A percentile compares a stretch with the other conserved stretches of the same genome.
phyloP scores from a whole-genome alignment of 2,113 vertebrate species.

The Peromyscus polionotus region DNA sequence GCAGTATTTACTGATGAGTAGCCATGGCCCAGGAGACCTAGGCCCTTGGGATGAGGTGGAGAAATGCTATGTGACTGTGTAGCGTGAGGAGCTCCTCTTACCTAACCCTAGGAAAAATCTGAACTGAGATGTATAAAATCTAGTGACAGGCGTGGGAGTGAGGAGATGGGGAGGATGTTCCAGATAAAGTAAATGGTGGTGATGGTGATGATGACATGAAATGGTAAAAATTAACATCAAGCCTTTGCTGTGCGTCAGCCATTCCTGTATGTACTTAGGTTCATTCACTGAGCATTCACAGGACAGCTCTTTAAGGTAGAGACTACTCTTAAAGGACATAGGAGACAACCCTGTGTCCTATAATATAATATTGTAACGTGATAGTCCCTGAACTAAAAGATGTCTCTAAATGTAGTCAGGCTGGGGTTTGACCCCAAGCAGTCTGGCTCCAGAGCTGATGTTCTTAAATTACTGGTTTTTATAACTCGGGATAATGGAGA shows the following conservation, averaged over 20 bases:
- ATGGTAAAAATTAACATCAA: neutral
- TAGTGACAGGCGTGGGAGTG: neutral
- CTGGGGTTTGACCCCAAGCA: slow-evolving; percentile 7
- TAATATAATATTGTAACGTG: neutral
- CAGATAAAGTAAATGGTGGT: neutral
- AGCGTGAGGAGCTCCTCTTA: neutral
- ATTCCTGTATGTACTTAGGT: neutral
- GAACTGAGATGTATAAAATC: neutral
- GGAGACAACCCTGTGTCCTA: neutral
- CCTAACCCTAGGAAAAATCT: neutral
- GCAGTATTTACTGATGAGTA: neutral
- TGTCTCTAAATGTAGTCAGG: neutral
- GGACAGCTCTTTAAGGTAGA: neutral
- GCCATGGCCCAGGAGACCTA: neutral
- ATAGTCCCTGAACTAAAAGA: neutral
- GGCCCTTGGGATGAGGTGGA: neutral
- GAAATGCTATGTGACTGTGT: neutral
- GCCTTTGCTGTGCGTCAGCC: neutral
- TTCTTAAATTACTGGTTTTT: slow-evolving; percentile 50
- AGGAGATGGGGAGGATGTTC: neutral
- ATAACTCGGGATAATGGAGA: neutral
- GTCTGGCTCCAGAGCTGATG: slow-evolving; percentile 1
- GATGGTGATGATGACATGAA: neutral
- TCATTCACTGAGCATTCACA: neutral
- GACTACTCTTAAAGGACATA: neutral